phyloP scores from a whole-genome alignment of 2,888 invertebrate species.

The Esperia sulphurella region DNA sequence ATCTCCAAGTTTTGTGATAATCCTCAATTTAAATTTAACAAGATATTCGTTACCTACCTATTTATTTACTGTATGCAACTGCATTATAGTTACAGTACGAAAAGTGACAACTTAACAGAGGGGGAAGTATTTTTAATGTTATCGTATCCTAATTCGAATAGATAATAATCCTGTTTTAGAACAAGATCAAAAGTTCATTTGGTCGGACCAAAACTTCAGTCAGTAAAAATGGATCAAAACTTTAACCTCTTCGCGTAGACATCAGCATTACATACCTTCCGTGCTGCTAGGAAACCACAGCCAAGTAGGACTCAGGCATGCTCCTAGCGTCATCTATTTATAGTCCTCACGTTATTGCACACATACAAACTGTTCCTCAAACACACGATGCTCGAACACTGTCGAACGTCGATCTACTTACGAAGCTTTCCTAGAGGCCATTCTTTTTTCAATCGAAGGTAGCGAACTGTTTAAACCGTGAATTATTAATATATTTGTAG shows the following conservation, averaged over 20 bases:
- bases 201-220: conserved; percentile 79
- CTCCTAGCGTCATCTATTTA: conserved; percentile 13
- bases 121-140: conserved; percentile 55
- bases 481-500: conserved; percentile 1
- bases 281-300: no score
- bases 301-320: no score
- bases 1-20: conserved; percentile 72
- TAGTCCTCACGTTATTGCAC: conserved; percentile 26
- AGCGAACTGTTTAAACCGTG: conserved; percentile 12
- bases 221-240: conserved; percentile 72
- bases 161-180: conserved; percentile 62
- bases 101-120: conserved; percentile 58
- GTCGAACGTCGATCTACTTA: conserved; percentile 29
- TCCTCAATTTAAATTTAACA: conserved; percentile 72
- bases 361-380: conserved; percentile 38
- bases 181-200: conserved; percentile 77
- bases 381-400: conserved; percentile 41
- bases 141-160: conserved; percentile 67
- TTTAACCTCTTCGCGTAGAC: conserved; percentile 40
- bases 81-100: conserved; percentile 53
- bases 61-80: conserved; percentile 47
- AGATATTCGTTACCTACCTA: conserved; percentile 76
- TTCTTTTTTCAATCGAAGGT: conserved; percentile 13
- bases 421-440: conserved; percentile 34
- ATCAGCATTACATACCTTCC: background rate